Conservation (phyloP, 2,888 invertebrate species). For the Plemyria rubiginata region DNA sequence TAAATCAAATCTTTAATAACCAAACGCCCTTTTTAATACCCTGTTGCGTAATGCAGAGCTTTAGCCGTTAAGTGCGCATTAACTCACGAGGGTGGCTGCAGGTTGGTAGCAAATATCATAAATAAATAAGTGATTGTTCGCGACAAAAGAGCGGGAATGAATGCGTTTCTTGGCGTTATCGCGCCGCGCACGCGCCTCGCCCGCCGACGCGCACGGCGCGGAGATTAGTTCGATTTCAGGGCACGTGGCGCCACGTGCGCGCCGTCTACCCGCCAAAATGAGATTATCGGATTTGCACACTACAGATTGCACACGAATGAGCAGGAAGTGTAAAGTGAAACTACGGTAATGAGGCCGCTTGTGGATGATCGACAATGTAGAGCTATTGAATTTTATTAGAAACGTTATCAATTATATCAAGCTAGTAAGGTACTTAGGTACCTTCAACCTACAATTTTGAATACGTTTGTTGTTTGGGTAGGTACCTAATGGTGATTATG, state of each 20-base stretch:
- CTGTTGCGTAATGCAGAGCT: conserved; percentile 45
- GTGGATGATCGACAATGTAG: conserved; percentile 61
- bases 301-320: conserved; percentile 84
- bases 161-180: conserved; percentile 83
- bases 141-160: conserved; percentile 82
- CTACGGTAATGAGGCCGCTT: conserved; percentile 80
- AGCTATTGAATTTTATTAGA: background rate
- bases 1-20: conserved; percentile 38
- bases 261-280: conserved; percentile 74
- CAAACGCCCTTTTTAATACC: conserved; percentile 43
- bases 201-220: conserved; percentile 76
- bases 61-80: conserved; percentile 65
- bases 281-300: conserved; percentile 85
- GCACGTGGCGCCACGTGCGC: conserved; percentile 82
- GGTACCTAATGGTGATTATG: too few species aligned
- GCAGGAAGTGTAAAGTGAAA: conserved; percentile 85
- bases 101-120: conserved; percentile 83
- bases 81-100: conserved; percentile 71
- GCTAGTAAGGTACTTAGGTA: too few species aligned
- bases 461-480: too few species aligned
- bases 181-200: conserved; percentile 74
- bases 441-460: too few species aligned
- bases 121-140: conserved; percentile 83
- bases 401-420: too few species aligned
- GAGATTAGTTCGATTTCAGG: conserved; percentile 82